These are phyloP conservation scores for Synergus gifuensis DNA, from an alignment of 2,888 invertebrate genomes.

Conservation along the genomic window DNA sequence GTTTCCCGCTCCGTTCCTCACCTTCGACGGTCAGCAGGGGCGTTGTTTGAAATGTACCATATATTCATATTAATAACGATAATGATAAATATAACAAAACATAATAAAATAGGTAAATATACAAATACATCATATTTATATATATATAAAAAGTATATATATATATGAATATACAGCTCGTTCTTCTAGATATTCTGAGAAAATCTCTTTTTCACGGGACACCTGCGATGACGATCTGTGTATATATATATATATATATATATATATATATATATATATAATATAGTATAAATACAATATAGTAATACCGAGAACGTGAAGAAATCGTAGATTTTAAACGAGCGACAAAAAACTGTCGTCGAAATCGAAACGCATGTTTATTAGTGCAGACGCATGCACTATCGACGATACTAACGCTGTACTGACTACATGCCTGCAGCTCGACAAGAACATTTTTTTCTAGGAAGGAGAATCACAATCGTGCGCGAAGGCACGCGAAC, in stretches of 20 bases:
- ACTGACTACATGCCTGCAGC: conserved; percentile 68
- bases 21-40: conserved; percentile 72
- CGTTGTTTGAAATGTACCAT: conserved; percentile 78
- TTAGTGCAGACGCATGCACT: conserved; percentile 67
- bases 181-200: conserved; percentile 24
- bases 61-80: conserved; percentile 77
- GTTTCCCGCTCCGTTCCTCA: conserved; percentile 64
- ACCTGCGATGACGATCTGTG: neutral
- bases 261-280: conserved; percentile 49
- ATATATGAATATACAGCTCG: conserved; percentile 54
- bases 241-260: conserved; percentile 41
- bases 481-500: conserved; percentile 49
- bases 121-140: conserved; percentile 63
- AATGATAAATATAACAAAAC: conserved; percentile 73
- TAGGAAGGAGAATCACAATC: conserved; percentile 59
- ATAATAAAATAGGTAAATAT: conserved; percentile 74
- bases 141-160: conserved; percentile 64
- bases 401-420: conserved; percentile 68
- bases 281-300: conserved; percentile 63
- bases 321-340: conserved; percentile 46
- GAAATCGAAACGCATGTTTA: conserved; percentile 48
- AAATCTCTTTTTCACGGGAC: neutral
- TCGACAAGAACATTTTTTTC: conserved; percentile 68
- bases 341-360: conserved; percentile 45
- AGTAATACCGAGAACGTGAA: conserved; percentile 68